Evolutionary conservation across 2,888 invertebrate species (phyloP).

Genomic region (Thymelicus sylvestris): DNA sequence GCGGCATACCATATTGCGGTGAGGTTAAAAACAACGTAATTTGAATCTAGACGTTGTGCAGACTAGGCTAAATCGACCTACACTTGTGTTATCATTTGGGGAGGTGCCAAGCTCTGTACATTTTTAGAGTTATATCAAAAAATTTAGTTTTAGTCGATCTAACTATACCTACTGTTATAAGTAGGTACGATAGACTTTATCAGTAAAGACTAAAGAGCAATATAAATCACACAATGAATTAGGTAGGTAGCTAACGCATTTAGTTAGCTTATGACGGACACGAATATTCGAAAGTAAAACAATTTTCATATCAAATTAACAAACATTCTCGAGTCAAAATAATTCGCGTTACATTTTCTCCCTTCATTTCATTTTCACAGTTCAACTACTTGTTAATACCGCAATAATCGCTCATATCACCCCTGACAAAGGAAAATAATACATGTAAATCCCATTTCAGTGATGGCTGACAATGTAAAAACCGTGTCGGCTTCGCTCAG

Average conservation of each 20-base stretch:
- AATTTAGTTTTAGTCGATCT: too few species aligned
- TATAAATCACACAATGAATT: too few species aligned
- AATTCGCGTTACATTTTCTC: neutral
- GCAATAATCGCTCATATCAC: constrained; percentile 26
- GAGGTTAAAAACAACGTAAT: constrained; percentile 32
- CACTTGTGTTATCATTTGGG: constrained; percentile 26
- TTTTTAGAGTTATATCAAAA: constrained; percentile 21
- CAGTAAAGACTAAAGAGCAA: too few species aligned
- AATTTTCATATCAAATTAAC: too few species aligned
- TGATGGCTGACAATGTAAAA: constrained; percentile 37
- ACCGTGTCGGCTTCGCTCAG: constrained; percentile 22
- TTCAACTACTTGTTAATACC: constrained; percentile 26
- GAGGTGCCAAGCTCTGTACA: constrained; percentile 21
- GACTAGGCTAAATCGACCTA: constrained; percentile 30
- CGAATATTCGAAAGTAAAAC: too few species aligned
- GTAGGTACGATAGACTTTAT: too few species aligned
- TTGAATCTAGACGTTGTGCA: constrained; percentile 35
- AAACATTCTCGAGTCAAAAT: neutral
- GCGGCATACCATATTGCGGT: constrained; percentile 13
- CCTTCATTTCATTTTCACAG: constrained; percentile 8
- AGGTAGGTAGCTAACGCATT: too few species aligned
- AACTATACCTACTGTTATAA: too few species aligned
- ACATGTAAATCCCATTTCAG: constrained; percentile 35
- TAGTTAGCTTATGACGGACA: too few species aligned
- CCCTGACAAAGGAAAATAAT: constrained; percentile 32